These are phyloP conservation scores for Spinibarbus caldwelli DNA, from an alignment of 2,797 vertebrate genomes.

Conservation along the genomic window DNA sequence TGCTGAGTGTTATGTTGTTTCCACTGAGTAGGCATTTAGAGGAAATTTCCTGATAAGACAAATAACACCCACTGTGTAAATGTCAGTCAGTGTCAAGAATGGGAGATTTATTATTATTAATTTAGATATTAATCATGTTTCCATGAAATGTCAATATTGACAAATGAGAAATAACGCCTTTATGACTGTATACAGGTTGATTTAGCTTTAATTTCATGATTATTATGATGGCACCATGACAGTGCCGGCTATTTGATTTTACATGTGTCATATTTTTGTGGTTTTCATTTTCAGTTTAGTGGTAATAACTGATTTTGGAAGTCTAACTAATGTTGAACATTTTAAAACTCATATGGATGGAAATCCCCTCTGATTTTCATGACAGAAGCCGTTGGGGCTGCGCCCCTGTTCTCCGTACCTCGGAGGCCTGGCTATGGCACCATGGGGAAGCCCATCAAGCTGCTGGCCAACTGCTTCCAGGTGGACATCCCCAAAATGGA, in stretches of 20 bases:
- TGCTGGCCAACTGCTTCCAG: slow-evolving; percentile 99
- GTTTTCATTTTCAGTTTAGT: background rate
- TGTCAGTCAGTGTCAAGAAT: background rate
- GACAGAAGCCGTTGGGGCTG: slow-evolving; percentile 92
- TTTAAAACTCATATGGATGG: background rate
- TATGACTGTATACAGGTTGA: background rate
- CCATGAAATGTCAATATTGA: slow-evolving; percentile 2
- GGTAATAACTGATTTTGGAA: background rate
- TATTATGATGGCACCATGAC: background rate
- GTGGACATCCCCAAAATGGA: slow-evolving; percentile 99
- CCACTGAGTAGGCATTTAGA: slow-evolving; percentile 37
- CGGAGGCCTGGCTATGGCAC: slow-evolving; percentile 97
- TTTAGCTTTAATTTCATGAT: background rate
- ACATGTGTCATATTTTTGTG: background rate
- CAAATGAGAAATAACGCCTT: background rate
- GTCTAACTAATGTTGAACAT: background rate
- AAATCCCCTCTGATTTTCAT: slow-evolving; percentile 19
- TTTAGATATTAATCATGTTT: slow-evolving; percentile 8
- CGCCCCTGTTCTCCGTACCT: slow-evolving; percentile 92
- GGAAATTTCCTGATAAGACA: slow-evolving; percentile 10
- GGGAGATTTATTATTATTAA: background rate
- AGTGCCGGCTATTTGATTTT: background rate
- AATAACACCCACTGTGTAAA: background rate
- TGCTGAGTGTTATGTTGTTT: slow-evolving; percentile 34
- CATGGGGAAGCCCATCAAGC: slow-evolving; percentile 96